These are phyloP conservation scores for Mizuhopecten yessoensis DNA, from an alignment of 1,140 invertebrate species.

Conservation along the genomic window DNA sequence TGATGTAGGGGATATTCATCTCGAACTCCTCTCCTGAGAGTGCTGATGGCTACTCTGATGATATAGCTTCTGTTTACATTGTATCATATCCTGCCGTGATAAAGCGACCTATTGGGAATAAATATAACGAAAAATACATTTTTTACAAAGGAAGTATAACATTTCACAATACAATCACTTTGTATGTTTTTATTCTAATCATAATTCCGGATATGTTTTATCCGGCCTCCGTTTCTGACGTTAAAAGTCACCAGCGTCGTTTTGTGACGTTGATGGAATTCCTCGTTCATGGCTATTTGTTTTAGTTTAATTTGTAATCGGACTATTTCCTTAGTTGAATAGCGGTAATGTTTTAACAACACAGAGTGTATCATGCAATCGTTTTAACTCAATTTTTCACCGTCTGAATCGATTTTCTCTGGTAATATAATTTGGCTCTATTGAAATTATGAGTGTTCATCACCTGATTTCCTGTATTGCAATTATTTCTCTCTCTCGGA, in stretches of 20 bases:
- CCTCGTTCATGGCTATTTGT: not conserved
- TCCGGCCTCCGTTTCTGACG: not conserved
- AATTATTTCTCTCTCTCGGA: constrained; percentile 12
- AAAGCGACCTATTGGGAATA: not conserved
- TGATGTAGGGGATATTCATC: not conserved
- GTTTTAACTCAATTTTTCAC: constrained; percentile 12
- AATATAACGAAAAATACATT: not conserved
- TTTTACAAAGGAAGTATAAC: not conserved
- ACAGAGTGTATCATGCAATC: constrained; percentile 18
- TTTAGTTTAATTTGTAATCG: constrained; percentile 35
- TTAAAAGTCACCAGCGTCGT: not conserved
- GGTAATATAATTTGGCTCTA: not conserved
- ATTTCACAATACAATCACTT: not conserved
- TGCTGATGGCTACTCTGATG: not conserved
- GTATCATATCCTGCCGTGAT: not conserved
- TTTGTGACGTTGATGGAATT: constrained; percentile 21
- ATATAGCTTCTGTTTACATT: not conserved
- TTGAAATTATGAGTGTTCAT: constrained; percentile 28
- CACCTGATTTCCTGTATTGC: not conserved
- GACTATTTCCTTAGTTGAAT: constrained; percentile 27
- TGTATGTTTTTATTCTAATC: constrained; percentile 29
- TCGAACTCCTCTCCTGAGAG: not conserved
- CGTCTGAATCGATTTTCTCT: constrained; percentile 11
- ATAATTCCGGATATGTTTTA: not conserved
- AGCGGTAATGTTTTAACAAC: not conserved